Evolutionary conservation across 2,888 invertebrate genomes (phyloP).

Genomic region (Hetaerina titia): DNA sequence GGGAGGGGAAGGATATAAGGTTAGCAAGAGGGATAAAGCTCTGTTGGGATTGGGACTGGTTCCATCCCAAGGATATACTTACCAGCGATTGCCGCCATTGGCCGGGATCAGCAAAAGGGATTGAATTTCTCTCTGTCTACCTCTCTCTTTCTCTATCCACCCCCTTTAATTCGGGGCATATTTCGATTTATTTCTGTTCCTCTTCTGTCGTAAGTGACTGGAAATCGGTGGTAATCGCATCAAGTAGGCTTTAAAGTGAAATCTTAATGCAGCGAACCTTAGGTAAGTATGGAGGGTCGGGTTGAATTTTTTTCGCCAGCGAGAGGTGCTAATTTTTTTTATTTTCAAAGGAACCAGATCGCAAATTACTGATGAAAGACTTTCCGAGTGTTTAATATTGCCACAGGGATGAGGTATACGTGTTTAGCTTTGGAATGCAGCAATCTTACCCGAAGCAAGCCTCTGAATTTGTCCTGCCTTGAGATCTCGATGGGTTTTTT

Average conservation of each 20-base stretch:
- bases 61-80: conserved; percentile 17
- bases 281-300: not conserved
- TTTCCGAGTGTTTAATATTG: too few species aligned
- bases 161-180: conserved; percentile 26
- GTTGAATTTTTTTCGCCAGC: not conserved
- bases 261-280: not conserved
- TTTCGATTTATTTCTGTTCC: not conserved
- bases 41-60: conserved; percentile 1
- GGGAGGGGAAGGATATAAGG: not conserved
- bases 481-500: too few species aligned
- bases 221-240: not conserved
- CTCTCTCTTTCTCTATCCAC: not conserved
- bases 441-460: too few species aligned
- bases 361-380: too few species aligned
- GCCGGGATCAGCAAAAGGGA: not conserved
- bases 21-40: not conserved
- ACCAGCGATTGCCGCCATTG: conserved; percentile 22
- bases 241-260: not conserved
- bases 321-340: not conserved
- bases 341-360: not conserved
- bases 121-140: not conserved
- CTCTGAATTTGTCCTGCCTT: too few species aligned
- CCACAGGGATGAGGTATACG: too few species aligned
- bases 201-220: not conserved
- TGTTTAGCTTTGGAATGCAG: too few species aligned